These are phyloP conservation scores for Tricholauxania praeusta DNA, from an alignment of 2,888 invertebrate genomes.

Conservation along the genomic window DNA sequence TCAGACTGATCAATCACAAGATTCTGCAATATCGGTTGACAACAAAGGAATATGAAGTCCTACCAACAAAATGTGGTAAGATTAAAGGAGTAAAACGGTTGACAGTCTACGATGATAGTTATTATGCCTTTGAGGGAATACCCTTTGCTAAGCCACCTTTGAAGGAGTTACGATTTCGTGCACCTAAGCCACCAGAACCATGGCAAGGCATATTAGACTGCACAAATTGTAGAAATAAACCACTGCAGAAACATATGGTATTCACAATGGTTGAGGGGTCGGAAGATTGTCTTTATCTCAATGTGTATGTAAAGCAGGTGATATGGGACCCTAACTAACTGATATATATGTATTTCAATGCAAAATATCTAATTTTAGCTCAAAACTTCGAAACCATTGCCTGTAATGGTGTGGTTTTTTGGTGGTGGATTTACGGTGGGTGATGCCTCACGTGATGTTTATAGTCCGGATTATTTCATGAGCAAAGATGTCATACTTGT, in stretches of 20 bases:
- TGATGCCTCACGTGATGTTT: slow-evolving; percentile 63
- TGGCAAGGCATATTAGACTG: slow-evolving; percentile 67
- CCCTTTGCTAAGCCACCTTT: slow-evolving; percentile 67
- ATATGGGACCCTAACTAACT: slow-evolving; percentile 14
- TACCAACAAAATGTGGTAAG: slow-evolving; percentile 57
- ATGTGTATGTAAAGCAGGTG: slow-evolving; percentile 64
- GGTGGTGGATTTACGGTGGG: slow-evolving; percentile 70
- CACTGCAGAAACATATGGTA: slow-evolving; percentile 61
- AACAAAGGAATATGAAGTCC: slow-evolving; percentile 54
- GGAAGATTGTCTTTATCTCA: slow-evolving; percentile 71
- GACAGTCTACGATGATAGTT: slow-evolving; percentile 54
- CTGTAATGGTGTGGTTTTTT: slow-evolving; percentile 70
- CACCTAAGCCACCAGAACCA: slow-evolving; percentile 62
- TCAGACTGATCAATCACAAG: slow-evolving; percentile 55
- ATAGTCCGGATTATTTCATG: slow-evolving; percentile 69
- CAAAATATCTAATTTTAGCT: slow-evolving; percentile 46
- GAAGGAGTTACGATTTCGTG: slow-evolving; percentile 58
- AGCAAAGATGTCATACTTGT: slow-evolving; percentile 68
- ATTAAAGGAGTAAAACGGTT: slow-evolving; percentile 57
- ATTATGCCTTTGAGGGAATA: slow-evolving; percentile 57
- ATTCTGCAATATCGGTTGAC: slow-evolving; percentile 55
- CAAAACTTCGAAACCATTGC: slow-evolving; percentile 50
- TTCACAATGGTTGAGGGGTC: slow-evolving; percentile 61
- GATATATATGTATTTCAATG: background rate
- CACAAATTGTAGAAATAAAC: slow-evolving; percentile 55